These are phyloP conservation scores for Scomberomorus guttatus DNA, from an alignment of 2,797 vertebrate species.

Conservation along the genomic window DNA sequence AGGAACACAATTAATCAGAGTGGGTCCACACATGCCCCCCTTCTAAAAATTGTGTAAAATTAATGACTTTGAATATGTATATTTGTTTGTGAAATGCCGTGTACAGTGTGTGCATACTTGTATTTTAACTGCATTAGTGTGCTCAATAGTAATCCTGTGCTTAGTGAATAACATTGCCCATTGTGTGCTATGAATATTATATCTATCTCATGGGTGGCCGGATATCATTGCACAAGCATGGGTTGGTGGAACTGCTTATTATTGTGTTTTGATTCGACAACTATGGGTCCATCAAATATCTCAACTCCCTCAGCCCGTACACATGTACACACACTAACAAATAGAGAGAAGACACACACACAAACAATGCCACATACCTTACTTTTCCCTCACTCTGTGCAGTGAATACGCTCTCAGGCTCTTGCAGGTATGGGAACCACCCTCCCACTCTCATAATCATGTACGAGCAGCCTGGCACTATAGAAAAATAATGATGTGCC, in stretches of 20 bases:
- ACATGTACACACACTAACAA: constrained; percentile 14
- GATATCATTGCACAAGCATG: constrained; percentile 35
- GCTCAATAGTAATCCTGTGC: constrained; percentile 30
- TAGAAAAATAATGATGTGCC: constrained; percentile 96
- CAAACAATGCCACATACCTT: constrained; percentile 32
- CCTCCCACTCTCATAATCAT: constrained; percentile 91
- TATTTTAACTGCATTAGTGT: constrained; percentile 48
- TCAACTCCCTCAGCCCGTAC: constrained; percentile 26
- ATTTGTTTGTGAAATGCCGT: constrained; percentile 82
- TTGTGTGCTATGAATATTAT: constrained; percentile 49
- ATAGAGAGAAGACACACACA: constrained; percentile 12
- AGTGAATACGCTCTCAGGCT: constrained; percentile 39
- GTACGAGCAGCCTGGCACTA: constrained; percentile 92
- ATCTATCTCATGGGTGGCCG: constrained; percentile 61
- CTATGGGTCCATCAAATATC: constrained; percentile 49
- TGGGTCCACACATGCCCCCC: constrained; percentile 72
- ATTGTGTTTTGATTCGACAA: constrained; percentile 60
- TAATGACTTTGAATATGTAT: constrained; percentile 88
- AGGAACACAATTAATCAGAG: constrained; percentile 87
- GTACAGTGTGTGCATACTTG: constrained; percentile 28
- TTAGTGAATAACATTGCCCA: constrained; percentile 37
- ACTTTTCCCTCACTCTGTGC: constrained; percentile 38
- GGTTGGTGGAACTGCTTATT: constrained; percentile 48
- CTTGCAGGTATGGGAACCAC: constrained; percentile 82
- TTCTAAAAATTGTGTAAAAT: constrained; percentile 81